Base-by-base conservation (phyloP, 2,113 vertebrate species). In the Puntigrus tetrazona region DNA sequence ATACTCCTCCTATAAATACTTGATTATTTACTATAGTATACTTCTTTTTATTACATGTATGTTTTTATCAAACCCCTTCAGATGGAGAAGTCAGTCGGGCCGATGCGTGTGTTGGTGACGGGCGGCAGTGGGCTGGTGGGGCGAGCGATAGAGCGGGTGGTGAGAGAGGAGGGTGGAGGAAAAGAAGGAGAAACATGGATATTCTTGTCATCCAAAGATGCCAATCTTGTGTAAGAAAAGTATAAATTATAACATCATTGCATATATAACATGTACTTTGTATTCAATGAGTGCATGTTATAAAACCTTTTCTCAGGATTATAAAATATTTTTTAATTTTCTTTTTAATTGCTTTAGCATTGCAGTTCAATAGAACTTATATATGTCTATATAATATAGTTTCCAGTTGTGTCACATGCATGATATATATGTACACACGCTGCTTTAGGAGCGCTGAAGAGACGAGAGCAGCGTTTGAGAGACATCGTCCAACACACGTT, bases 121-220 rank as follows among this genome's bases (percentile, higher is more conserved):
- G 98, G 98, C 0, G 97, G 97, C 57, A 95, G 94, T 0, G 98
- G 98, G 1, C 89, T 99, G 92, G 97, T 99, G 74, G 98, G 97
- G 0, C 94, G 52, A 82, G 97, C 96, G 91, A 96, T 99, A 5
- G 92, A 96, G 89, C 94, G 92, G 70, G 94, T 97, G 88, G 92
- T 99, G n/a, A 92, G 91, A 0, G 93, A 96, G 0, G 96, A 95
- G 0, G 94, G 93, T 0, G 95, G 90, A 27, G 86, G 87, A 22
- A 91, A 10, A 47, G 91, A 94, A 0, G 96, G 95, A 0, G 97
- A 98, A 85, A 92, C 96, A 11, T 98, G 98, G 98, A 94, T 96
- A 82, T 99, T 98, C 0, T 94, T 97, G 27, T 97, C 97, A 29
- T 98, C 97, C 78, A 96, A 93, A 85, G 97, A 99, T 0, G 97